Base-by-base conservation (phyloP, 2,888 invertebrate genomes). In the Neoitamus cyanurus region DNA sequence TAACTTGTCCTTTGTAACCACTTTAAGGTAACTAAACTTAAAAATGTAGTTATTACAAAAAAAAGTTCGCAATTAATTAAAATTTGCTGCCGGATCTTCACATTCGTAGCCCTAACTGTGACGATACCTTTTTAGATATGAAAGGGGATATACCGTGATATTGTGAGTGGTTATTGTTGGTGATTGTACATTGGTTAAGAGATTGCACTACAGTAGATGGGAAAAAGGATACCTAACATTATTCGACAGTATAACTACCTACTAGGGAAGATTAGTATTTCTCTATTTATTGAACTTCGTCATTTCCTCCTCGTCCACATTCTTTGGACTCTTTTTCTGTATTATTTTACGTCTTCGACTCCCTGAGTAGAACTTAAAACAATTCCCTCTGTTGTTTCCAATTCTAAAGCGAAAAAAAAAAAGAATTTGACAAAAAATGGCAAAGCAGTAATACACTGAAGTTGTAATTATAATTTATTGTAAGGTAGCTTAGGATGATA, bases 401-500 rank as follows among this genome's bases (percentile, higher is more conserved):
- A 42, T 42, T 42, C 42, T 42, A 42, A 42, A 42, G 42, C 42
- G 25, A 58, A 58, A 58, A 1, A 25, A 25, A 58, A 58, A 31
- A 20, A 46, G 13, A 28, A 82, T n/a, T n/a, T n/a, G n/a, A 37
- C 2, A 34, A 78, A 58, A 82, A 75, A 37, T 75, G 25, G 75
- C 7, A 70, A 31, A 70, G 13, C 34, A 34, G 70, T 82, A 69
- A 37, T 68, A 68, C 58, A 80, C 58, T 82, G 69, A 36, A 82
- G 20, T 31, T 82, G 82, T 82, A 82, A 82, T 82, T 82, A 82
- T 82, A 82, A 82, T 82, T 82, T 82, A 82, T 82, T 82, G 28
- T 82, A 82, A 82, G 82, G 11, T 82, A 82, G 69, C n/a, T 13
- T 82, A 82, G 36, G 82, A 13, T 36, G 34, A 58, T 69, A 82